These are phyloP conservation scores for Autographa pulchrina DNA, from an alignment of 2,888 invertebrate species.

Conservation along the genomic window DNA sequence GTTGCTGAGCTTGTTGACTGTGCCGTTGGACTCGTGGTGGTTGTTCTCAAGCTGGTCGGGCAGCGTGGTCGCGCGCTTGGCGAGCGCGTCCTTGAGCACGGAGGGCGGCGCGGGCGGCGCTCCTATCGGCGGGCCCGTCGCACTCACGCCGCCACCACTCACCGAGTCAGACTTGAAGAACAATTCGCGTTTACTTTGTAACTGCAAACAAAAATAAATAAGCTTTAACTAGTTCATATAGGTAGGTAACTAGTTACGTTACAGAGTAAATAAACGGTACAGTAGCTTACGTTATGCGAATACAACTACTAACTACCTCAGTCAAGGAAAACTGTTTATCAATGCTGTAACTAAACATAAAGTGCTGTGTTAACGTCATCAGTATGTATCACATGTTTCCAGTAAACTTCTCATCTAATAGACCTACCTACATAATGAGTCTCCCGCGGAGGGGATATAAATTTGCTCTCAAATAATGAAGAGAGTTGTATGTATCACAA, in stretches of 20 bases:
- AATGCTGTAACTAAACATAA: conserved; percentile 6
- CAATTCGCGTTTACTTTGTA: conserved; percentile 96
- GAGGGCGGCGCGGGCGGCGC: conserved; percentile 87
- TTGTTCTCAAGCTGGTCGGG: conserved; percentile 85
- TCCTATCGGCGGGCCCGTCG: conserved; percentile 77
- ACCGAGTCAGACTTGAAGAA: conserved; percentile 94
- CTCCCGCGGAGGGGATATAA: conserved; percentile 70
- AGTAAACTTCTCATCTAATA: conserved; percentile 30
- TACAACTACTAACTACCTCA: not conserved
- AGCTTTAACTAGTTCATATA: not conserved
- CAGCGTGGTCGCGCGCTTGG: conserved; percentile 83
- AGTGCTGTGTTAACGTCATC: not conserved
- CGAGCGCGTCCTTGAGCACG: conserved; percentile 86
- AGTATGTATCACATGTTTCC: not conserved
- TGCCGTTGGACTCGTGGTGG: conserved; percentile 87
- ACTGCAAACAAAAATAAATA: conserved; percentile 84
- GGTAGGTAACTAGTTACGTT: not conserved
- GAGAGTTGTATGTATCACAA: conserved; percentile 50
- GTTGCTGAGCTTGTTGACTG: conserved; percentile 82
- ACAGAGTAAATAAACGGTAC: not conserved
- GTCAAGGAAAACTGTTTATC: conserved; percentile 3
- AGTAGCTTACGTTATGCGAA: not conserved
- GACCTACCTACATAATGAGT: conserved; percentile 62
- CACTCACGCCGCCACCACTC: conserved; percentile 86
- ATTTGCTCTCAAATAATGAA: conserved; percentile 64